Evolutionary conservation across 2,113 vertebrate species (phyloP).

Genomic region (Camelus dromedarius): DNA sequence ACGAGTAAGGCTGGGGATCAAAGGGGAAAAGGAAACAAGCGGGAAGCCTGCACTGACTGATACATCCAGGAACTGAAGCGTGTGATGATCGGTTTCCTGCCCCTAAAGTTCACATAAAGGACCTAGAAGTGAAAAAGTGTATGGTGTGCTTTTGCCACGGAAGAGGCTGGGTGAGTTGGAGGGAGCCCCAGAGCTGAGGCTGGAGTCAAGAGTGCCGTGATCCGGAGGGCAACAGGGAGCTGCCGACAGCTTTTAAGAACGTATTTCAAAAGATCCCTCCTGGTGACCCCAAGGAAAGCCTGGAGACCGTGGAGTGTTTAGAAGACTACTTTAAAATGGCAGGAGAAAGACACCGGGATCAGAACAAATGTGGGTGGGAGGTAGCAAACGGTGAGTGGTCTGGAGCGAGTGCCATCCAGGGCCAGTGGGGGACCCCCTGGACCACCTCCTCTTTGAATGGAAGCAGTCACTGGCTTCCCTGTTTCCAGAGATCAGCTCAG

Average conservation of each 20-base stretch:
- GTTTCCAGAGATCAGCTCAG: background rate
- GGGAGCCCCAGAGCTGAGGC: background rate
- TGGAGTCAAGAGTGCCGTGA: background rate
- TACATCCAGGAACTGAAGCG: background rate
- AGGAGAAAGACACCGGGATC: background rate
- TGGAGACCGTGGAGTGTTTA: background rate
- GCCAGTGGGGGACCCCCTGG: no score
- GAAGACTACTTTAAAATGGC: background rate
- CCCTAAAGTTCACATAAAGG: background rate
- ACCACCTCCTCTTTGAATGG: background rate
- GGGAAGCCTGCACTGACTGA: background rate
- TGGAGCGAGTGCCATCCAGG: no score
- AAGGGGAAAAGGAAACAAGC: background rate
- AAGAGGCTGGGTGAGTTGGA: background rate
- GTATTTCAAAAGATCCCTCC: background rate
- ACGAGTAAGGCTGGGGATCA: background rate
- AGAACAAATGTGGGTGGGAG: background rate
- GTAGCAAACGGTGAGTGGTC: background rate
- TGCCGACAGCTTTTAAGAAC: background rate
- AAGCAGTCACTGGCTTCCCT: background rate
- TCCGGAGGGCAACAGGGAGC: background rate
- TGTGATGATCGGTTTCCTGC: background rate
- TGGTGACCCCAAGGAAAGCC: background rate
- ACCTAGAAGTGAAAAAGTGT: background rate
- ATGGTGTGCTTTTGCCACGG: background rate